phyloP scores from a whole-genome alignment of 2,797 vertebrate genomes.

The Nasua narica region DNA sequence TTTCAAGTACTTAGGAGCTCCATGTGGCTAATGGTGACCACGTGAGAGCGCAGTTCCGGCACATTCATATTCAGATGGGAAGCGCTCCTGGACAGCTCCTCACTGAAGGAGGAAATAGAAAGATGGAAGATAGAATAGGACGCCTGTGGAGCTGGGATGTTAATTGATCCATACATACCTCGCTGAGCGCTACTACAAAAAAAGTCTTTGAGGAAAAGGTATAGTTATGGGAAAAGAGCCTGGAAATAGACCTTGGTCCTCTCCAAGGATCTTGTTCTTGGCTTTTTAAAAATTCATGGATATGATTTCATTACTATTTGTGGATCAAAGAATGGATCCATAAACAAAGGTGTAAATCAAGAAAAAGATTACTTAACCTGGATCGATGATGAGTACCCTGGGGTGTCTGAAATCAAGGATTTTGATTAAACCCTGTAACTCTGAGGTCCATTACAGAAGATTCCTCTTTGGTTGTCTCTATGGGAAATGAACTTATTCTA shows the following conservation, averaged over 20 bases:
- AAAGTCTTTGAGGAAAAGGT: fast-evolving
- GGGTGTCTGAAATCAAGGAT: constrained; percentile 57
- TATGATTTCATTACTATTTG: not conserved
- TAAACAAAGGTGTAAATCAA: constrained; percentile 11
- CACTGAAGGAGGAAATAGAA: fast-evolving
- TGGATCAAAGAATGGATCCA: not conserved
- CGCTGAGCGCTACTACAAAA: not conserved
- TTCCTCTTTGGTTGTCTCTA: not conserved
- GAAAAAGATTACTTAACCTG: not conserved
- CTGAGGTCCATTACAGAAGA: constrained; percentile 10
- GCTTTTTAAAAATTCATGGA: not conserved
- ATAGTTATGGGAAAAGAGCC: not conserved
- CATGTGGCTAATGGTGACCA: fast-evolving
- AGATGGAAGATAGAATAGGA: fast-evolving
- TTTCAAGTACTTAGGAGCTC: not conserved
- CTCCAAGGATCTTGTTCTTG: not conserved
- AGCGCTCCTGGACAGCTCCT: fast-evolving
- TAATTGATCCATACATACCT: fast-evolving
- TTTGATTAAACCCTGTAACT: constrained; percentile 61
- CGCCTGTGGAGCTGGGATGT: fast-evolving
- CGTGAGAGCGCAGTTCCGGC: fast-evolving
- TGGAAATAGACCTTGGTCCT: not conserved
- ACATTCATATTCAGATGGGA: fast-evolving
- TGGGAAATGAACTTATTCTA: not conserved
- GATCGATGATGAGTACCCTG: constrained; percentile 57